A percentile compares a stretch with the other conserved stretches of the same genome.
These are phyloP conservation scores for Eclectus roratus DNA, from an alignment of 2,113 vertebrate species.

Conservation along the genomic window DNA sequence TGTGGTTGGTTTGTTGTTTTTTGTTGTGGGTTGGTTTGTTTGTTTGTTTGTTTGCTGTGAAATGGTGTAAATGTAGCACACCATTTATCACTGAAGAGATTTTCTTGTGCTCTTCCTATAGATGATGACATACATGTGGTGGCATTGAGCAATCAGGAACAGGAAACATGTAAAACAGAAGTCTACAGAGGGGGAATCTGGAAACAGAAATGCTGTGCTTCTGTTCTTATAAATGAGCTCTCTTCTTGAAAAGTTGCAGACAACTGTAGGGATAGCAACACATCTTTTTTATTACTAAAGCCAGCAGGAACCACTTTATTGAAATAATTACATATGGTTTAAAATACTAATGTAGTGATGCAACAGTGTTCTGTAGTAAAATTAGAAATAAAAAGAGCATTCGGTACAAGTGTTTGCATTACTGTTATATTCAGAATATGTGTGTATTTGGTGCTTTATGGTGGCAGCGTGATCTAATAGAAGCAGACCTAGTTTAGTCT, in stretches of 20 bases:
- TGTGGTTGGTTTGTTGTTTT: not conserved
- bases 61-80: not conserved
- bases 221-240: not conserved
- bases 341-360: not conserved
- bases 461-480: not conserved
- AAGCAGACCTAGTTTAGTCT: slow-evolving; percentile 57
- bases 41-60: not conserved
- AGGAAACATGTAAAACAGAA: not conserved
- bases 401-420: not conserved
- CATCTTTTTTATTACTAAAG: not conserved
- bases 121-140: not conserved
- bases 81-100: not conserved
- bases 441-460: not conserved
- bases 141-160: not conserved
- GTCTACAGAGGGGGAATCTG: not conserved
- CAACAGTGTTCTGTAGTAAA: not conserved
- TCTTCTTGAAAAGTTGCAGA: not conserved
- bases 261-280: not conserved
- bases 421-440: not conserved
- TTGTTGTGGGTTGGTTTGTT: not conserved
- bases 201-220: not conserved
- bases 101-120: not conserved
- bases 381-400: not conserved
- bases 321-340: not conserved
- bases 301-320: not conserved